phyloP scores from a whole-genome alignment of 2,888 invertebrate species.

The Oxycera nigricornis region DNA sequence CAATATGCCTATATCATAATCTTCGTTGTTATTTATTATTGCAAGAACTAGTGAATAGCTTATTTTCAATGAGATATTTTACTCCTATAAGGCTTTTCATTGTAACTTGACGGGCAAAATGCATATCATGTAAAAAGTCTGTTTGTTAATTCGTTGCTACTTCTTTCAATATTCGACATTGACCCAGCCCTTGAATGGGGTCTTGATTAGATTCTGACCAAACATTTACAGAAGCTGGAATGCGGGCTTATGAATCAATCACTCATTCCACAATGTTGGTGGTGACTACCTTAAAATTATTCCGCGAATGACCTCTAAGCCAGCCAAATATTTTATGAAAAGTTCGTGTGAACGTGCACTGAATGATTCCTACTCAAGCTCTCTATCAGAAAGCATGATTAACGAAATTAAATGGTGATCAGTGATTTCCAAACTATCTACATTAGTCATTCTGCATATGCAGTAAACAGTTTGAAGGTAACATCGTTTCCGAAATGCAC shows the following conservation, averaged over 20 bases:
- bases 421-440: neutral
- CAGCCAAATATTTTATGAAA: conserved; percentile 11
- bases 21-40: no score
- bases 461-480: conserved; percentile 20
- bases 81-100: neutral
- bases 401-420: conserved; percentile 24
- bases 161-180: neutral
- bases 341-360: conserved; percentile 2
- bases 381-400: neutral
- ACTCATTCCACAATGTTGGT: neutral
- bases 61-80: neutral
- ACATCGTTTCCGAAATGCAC: conserved; percentile 16
- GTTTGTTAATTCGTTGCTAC: neutral
- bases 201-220: conserved; percentile 15
- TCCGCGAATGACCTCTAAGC: conserved; percentile 21
- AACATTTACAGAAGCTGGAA: conserved; percentile 1
- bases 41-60: neutral
- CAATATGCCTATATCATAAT: no score
- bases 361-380: neutral
- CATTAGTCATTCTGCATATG: conserved; percentile 17
- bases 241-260: neutral
- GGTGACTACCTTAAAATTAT: conserved; percentile 17
- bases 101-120: neutral
- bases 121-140: neutral
- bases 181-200: conserved; percentile 12